These are phyloP conservation scores for Baryphthengus martii DNA, from an alignment of 2,113 vertebrate species.

Conservation along the genomic window DNA sequence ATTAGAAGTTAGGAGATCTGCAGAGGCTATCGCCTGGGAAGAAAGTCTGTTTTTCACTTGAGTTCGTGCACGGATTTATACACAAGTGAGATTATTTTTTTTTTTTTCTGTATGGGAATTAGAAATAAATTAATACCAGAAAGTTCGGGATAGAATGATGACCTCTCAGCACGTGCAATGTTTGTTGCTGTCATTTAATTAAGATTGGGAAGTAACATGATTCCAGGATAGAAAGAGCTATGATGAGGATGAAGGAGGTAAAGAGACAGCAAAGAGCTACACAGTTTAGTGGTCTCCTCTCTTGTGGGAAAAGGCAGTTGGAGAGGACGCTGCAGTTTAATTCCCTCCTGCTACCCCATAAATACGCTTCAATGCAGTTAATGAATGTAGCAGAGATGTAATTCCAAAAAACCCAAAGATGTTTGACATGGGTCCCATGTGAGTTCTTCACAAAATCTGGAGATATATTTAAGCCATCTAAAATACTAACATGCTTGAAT, in stretches of 20 bases:
- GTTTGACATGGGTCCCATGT: neutral
- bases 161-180: neutral
- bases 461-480: neutral
- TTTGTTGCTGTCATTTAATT: neutral
- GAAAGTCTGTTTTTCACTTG: neutral
- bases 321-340: neutral
- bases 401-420: neutral
- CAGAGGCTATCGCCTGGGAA: neutral
- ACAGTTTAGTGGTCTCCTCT: neutral
- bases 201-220: neutral
- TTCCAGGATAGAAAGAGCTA: neutral
- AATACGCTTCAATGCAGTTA: neutral
- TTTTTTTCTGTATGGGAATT: neutral
- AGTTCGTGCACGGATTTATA: neutral
- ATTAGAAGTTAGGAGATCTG: neutral
- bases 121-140: neutral
- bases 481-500: neutral
- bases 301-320: neutral
- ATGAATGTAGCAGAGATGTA: neutral
- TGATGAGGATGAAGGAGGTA: neutral
- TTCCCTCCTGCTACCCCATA: neutral
- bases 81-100: neutral
- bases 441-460: neutral
- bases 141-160: neutral
- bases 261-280: neutral